Base-by-base conservation (phyloP, 2,113 vertebrate genomes). In the Alosa alosa region DNA sequence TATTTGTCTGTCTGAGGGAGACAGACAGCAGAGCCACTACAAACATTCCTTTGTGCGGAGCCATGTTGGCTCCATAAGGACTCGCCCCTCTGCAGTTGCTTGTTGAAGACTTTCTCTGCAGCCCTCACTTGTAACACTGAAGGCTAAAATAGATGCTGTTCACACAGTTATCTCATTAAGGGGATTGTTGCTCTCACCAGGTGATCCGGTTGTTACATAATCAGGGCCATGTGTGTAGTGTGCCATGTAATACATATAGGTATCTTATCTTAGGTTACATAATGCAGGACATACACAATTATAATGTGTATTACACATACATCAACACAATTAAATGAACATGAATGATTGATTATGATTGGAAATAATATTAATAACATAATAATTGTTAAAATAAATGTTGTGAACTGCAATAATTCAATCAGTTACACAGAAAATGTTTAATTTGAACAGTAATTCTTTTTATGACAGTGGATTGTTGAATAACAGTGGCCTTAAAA, bases 71-170 rank as follows among this genome's bases (percentile, higher is more conserved):
- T 64, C 57, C 5, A n/a, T 20, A 9, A 64, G 10, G 22, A 36
- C 6, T 11, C 55, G 18, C 31, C 17, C 11, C 17, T 15, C 44
- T 83, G 13, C 72, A 46, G 18, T 20, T 83, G 50, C 2, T 22
- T 39, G 83, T 41, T 45, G 81, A 8, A 55, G 52, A 55, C 52
- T 17, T 87, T 18, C 81, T 88, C 87, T 89, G 83, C 83, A 88
- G 52, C 44, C 22, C 81, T 86, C 83, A 81, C 78, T n/a, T 83
- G n/a, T 84, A 64, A 17, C 82, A 78, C 49, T 84, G 31, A 84
- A 18, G 49, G 60, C 72, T 89, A 86, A 88, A 91, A 89, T 84
- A 92, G 83, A 82, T 89, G 50, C 82, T 83, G 87, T 55, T 89
- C 82, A 60, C 57, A 46, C 81, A 85, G 81, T 87, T 47, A 85